A percentile compares a stretch with the other conserved stretches of the same genome.
Evolutionary conservation across 1,140 invertebrate genomes (phyloP).

Genomic region (Bombus impatiens): DNA sequence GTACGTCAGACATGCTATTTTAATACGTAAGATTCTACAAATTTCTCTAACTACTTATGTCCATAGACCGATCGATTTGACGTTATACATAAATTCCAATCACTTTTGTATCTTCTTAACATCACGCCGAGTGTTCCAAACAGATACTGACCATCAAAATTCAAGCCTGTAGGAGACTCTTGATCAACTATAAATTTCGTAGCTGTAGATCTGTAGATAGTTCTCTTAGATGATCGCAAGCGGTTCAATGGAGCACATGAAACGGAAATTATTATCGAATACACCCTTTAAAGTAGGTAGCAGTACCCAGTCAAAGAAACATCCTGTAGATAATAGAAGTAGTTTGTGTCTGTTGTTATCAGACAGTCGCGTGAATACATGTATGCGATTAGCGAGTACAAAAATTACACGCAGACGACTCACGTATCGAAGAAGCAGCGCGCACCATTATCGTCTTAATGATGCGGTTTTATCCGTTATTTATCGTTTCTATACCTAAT

Average conservation of each 20-base stretch:
- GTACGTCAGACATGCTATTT: not conserved
- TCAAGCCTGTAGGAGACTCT: no score
- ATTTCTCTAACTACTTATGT: no score
- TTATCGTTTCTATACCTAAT: constrained; percentile 49
- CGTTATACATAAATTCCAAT: not conserved
- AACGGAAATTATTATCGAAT: not conserved
- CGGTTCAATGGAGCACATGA: not conserved
- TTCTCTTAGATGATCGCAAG: not conserved
- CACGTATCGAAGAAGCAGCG: constrained; percentile 22
- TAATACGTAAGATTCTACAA: not conserved
- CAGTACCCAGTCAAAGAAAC: not conserved
- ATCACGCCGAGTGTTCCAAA: not conserved
- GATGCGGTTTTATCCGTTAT: constrained; percentile 46
- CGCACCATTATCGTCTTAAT: constrained; percentile 55
- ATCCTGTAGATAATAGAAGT: not conserved
- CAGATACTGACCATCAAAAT: not conserved
- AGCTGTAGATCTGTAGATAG: not conserved
- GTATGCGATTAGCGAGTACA: constrained; percentile 1
- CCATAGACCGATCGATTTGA: no score
- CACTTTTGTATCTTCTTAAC: not conserved
- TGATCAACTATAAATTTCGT: not conserved
- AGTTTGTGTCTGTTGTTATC: constrained; percentile 2
- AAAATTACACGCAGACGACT: constrained; percentile 15
- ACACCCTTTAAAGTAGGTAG: not conserved
- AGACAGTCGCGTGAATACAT: constrained; percentile 27